Conservation (phyloP, 2,113 vertebrate genomes). For the Chamaetylas fuelleborni region DNA sequence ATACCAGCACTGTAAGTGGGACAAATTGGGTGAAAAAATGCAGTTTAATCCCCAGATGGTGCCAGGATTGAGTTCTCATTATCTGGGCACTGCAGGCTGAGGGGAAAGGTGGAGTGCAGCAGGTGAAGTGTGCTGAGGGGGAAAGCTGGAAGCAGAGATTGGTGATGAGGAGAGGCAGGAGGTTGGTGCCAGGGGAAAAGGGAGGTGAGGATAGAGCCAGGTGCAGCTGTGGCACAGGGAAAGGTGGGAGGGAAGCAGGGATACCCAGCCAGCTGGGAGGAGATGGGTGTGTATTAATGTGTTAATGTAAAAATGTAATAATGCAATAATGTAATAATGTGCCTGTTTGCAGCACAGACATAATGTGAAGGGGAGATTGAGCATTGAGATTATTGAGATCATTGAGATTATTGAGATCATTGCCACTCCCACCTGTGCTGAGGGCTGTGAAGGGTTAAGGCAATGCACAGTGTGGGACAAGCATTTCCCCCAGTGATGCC, state of each 20-base stretch:
- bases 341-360: not conserved
- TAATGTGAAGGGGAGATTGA: not conserved
- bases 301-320: too few species aligned
- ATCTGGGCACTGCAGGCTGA: not conserved
- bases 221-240: not conserved
- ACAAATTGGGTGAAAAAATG: not conserved
- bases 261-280: accelerated
- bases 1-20: not conserved
- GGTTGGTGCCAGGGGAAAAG: not conserved
- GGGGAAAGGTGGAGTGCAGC: not conserved
- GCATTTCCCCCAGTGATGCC: not conserved
- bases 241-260: not conserved
- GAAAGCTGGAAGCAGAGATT: not conserved
- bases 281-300: too few species aligned
- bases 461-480: not conserved
- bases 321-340: too few species aligned
- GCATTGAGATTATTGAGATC: not conserved
- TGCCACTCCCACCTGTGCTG: not conserved
- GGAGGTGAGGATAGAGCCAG: not conserved
- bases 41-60: not conserved
- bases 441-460: not conserved
- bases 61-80: not conserved
- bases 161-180: not conserved
- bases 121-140: not conserved
- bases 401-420: not conserved